Evolutionary conservation across 2,113 vertebrate species (phyloP).

Genomic region (Anarrhichthys ocellatus): DNA sequence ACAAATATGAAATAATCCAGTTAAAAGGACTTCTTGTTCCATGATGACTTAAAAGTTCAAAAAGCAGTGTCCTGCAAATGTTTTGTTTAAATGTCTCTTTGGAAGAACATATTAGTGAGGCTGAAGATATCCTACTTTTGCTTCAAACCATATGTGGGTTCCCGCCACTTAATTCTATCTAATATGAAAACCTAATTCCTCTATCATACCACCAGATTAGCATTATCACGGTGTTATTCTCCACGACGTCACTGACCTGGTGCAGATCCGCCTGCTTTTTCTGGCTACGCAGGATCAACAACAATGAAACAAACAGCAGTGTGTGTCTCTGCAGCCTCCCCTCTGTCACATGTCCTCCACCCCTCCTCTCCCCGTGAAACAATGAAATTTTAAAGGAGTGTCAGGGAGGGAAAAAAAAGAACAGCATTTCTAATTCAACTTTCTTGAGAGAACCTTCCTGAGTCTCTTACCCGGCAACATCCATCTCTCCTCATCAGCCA

Average conservation of each 20-base stretch:
- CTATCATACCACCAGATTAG: background rate
- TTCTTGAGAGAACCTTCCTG: slow-evolving; percentile 77
- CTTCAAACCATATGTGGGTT: no score
- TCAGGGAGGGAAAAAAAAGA: slow-evolving; percentile 46
- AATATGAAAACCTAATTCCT: background rate
- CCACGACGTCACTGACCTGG: background rate
- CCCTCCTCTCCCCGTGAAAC: slow-evolving; percentile 35
- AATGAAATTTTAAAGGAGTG: slow-evolving; percentile 60
- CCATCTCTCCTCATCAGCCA: slow-evolving; percentile 84
- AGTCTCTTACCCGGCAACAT: slow-evolving; percentile 89
- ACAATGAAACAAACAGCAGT: slow-evolving; percentile 13
- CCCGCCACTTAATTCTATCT: no score
- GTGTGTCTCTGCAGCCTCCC: slow-evolving; percentile 11
- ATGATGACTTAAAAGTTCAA: no score
- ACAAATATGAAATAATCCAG: no score
- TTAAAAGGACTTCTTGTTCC: no score
- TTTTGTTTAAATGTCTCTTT: no score
- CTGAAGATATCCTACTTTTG: no score
- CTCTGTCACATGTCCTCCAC: background rate
- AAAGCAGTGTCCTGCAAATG: no score
- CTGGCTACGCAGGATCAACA: background rate
- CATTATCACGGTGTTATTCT: background rate
- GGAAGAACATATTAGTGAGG: no score
- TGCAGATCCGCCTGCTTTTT: background rate
- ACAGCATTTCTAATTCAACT: slow-evolving; percentile 68